Evolutionary conservation across 2,888 invertebrate genomes (phyloP).

Genomic region (Drosophila pegasa): DNA sequence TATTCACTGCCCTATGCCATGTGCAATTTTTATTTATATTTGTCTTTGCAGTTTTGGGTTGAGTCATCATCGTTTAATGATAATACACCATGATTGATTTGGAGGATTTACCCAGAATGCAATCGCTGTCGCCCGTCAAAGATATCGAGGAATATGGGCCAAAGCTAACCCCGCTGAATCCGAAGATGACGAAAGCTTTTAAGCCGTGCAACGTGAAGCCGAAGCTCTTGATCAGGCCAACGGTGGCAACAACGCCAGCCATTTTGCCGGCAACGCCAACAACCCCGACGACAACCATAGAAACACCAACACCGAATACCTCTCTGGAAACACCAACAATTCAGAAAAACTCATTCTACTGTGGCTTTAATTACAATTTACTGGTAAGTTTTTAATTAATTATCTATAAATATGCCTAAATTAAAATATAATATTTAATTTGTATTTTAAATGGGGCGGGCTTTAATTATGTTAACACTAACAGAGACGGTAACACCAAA

Average conservation of each 20-base stretch:
- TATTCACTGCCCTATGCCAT: background rate
- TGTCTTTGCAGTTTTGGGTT: conserved; percentile 32
- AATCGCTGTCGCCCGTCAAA: conserved; percentile 82
- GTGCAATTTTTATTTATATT: conserved; percentile 18
- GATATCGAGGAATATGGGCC: conserved; percentile 60
- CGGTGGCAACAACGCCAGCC: conserved; percentile 58
- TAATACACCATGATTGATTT: conserved; percentile 76
- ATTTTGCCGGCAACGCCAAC: conserved; percentile 19
- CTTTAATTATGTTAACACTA: conserved; percentile 12
- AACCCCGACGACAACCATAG: conserved; percentile 27
- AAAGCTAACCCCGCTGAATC: conserved; percentile 16
- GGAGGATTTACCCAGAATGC: conserved; percentile 83
- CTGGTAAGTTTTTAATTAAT: conserved; percentile 73
- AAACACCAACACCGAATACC: conserved; percentile 9
- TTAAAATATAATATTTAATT: background rate
- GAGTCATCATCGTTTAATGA: conserved; percentile 32
- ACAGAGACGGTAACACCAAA: background rate
- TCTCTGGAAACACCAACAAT: conserved; percentile 22
- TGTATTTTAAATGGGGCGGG: conserved; percentile 9
- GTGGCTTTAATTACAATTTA: conserved; percentile 69
- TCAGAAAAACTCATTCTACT: conserved; percentile 25
- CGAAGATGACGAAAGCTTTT: conserved; percentile 39
- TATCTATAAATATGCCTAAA: background rate
- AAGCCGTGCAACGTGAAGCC: conserved; percentile 34
- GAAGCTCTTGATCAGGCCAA: conserved; percentile 62